Evolutionary conservation across 2,888 invertebrate genomes (phyloP).

Genomic region (Bruchidius siliquastri): DNA sequence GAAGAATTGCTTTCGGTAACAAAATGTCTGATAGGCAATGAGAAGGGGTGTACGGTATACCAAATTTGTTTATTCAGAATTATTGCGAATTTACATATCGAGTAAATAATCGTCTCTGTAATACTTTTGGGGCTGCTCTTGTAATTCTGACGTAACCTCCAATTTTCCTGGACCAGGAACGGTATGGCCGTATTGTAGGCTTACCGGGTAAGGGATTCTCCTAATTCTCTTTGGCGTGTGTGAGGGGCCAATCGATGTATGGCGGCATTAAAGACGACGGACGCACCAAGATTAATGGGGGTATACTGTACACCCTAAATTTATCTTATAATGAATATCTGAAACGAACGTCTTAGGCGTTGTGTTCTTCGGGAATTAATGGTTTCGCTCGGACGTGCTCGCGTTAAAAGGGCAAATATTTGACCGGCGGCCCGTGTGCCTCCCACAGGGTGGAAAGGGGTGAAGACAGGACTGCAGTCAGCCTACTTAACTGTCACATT

Average conservation of each 20-base stretch:
- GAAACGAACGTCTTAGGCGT: constrained; percentile 21
- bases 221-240: constrained; percentile 10
- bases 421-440: not conserved
- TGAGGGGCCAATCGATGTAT: constrained; percentile 29
- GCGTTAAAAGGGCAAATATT: constrained; percentile 8
- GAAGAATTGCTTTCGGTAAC: too few species aligned
- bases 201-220: constrained; percentile 1
- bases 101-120: too few species aligned
- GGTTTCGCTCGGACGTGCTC: constrained; percentile 4
- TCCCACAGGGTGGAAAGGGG: not conserved
- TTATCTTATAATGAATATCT: constrained; percentile 32
- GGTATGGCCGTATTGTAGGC: not conserved
- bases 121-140: too few species aligned
- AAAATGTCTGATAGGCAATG: too few species aligned
- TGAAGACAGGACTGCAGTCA: not conserved
- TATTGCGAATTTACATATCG: too few species aligned
- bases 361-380: constrained; percentile 9
- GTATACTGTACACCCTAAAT: constrained; percentile 25
- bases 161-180: not conserved
- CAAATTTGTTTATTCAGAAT: too few species aligned
- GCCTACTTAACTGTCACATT: not conserved
- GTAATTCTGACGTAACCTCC: not conserved
- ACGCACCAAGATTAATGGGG: constrained; percentile 31
- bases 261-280: constrained; percentile 32
- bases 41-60: too few species aligned